Base-by-base conservation (phyloP, 2,888 invertebrate genomes). In the Atherix ibis region DNA sequence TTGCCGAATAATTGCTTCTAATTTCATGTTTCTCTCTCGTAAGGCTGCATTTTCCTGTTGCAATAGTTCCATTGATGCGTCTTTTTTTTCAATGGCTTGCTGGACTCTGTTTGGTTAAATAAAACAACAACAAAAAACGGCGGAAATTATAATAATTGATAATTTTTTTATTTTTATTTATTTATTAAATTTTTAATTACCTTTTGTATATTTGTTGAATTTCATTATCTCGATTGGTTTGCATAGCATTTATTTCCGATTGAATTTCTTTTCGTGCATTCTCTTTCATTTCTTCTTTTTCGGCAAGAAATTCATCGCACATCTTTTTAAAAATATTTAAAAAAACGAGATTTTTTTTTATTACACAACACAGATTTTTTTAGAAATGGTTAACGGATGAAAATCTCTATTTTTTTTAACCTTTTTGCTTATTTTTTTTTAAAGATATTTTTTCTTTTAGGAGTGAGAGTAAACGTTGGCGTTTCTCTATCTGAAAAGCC, bases 191-290 rank as follows among this genome's bases (percentile, higher is more conserved):
- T 27, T 35, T 27, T 17, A 51, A 51, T 52, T 50, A 82, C 83
- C 81, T 76, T 50, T 79, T 76, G 50, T 83, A 81, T 1, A 85
- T 68, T 54, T 78, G 76, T 42, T 80, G 76, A 64, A 84, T 73
- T 53, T 82, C 77, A 47, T 72, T 71, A 44, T 84, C 80, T 48
- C 77, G 64, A 49, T 80, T 75, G 32, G 67, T 67, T 46, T 70
- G 67, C 27, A 81, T 52, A 6, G 59, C 52, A n/a, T 70, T 67
- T 38, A 80, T 66, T 49, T 76, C 76, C 16, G 53, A 55, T 36
- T 68, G 64, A 56, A 81, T 72, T 47, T 76, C 69, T 27, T 68
- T 63, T 32, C 74, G 70, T 16, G 76, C 68, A 38, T 68, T 62
- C 34, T 67, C 67, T 38, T 68, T 70, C 13, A 73, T 53, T 39